Base-by-base conservation (phyloP, 2,888 invertebrate species). In the Trachelus tabidus region DNA sequence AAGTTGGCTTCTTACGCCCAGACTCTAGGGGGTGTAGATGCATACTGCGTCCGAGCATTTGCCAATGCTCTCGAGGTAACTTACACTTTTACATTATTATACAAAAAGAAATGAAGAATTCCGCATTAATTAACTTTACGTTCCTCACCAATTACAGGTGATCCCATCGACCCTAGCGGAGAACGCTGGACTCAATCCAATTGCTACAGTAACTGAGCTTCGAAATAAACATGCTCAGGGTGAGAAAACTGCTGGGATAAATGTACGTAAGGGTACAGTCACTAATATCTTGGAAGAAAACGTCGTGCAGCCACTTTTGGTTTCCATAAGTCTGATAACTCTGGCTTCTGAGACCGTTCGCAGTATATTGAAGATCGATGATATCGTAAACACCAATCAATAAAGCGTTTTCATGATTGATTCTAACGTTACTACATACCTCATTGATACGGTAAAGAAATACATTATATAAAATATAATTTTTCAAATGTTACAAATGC, bases 321-420 rank as follows among this genome's bases (percentile, higher is more conserved):
- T 99, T 76, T 97, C 98, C 79, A 95, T 95, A 76, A 98, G 98
- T 85, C 98, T 98, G 75, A 95, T 99, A 85, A 97, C 96, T 77
- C 94, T 99, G 86, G 96, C 99, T 82, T 96, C 99, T 0, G 99
- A 99, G 93, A 99, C 99, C 76, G 97, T 99, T 81, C 95, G 99
- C 87, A 97, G 98, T 87, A 99, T 99, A 92, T 94, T 99, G 90
- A 99, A 99, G 94, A 99, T 99, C 89, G 99, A 99, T 92, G 99
- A 99, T 92, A 99, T 99, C 92, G 98, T 99, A 88, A 95, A 96
- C 93, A 90, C 91, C 1, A 88, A 86, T 79, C 88, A 90, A 76
- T 90, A 89, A 88, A 77, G 33, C 30, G 40, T 76, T 73, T 73
- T 56, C 69, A 34, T 68, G 15, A 56, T 73, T 12, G 9, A 30